phyloP scores from a whole-genome alignment of 1,140 invertebrate genomes.

The Neodiprion fabricii region DNA sequence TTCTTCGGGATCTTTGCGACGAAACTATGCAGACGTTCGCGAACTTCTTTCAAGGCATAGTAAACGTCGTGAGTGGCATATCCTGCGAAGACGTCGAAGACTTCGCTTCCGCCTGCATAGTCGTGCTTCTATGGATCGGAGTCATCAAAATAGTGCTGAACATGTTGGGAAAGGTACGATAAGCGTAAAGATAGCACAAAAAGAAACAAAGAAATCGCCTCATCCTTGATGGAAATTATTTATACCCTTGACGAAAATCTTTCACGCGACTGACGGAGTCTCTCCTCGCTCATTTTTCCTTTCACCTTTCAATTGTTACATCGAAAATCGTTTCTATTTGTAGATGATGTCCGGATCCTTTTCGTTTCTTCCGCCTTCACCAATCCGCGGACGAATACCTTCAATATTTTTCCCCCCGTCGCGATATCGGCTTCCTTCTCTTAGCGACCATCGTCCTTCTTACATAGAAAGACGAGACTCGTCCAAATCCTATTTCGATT shows the following conservation, averaged over 20 bases:
- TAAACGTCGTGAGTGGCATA: slow-evolving; percentile 41
- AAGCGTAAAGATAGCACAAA: background rate
- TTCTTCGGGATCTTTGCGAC: slow-evolving; percentile 45
- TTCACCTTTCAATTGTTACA: background rate
- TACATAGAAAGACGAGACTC: background rate
- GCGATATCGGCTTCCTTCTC: background rate
- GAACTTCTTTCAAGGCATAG: slow-evolving; percentile 43
- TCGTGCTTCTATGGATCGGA: slow-evolving; percentile 45
- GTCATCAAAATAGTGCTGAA: slow-evolving; percentile 34
- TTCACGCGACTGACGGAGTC: too few relatives aligned
- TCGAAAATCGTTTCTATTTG: slow-evolving; percentile 2
- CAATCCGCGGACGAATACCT: background rate
- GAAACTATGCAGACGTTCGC: slow-evolving; percentile 48
- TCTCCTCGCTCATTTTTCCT: background rate
- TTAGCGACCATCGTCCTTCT: background rate
- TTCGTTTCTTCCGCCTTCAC: background rate
- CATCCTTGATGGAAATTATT: background rate
- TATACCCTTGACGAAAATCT: background rate
- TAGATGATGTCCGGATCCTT: background rate
- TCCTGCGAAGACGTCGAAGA: slow-evolving; percentile 45
- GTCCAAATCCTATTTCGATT: background rate
- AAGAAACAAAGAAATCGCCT: slow-evolving; percentile 12
- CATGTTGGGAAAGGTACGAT: slow-evolving; percentile 34
- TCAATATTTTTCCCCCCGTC: background rate
- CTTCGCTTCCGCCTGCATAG: slow-evolving; percentile 44